These are phyloP conservation scores for Podocnemis expansa DNA, from an alignment of 2,113 vertebrate species.

Conservation along the genomic window DNA sequence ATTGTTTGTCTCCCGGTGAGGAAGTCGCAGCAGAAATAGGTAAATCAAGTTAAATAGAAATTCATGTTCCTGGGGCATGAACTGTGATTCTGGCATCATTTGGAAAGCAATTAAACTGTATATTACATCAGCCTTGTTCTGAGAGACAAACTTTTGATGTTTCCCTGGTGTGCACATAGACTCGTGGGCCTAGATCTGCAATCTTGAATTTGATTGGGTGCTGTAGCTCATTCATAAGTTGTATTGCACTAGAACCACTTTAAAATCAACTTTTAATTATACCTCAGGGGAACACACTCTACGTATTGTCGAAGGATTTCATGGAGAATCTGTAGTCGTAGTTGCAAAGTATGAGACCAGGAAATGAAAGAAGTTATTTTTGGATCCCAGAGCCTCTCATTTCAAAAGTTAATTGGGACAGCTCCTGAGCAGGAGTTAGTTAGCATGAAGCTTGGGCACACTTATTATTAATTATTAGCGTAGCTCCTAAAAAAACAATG, in stretches of 20 bases:
- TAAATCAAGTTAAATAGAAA: not conserved
- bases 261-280: not conserved
- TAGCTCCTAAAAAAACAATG: not conserved
- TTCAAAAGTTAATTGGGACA: not conserved
- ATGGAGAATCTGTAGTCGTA: not conserved
- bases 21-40: not conserved
- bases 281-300: not conserved
- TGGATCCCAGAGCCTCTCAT: not conserved
- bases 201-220: not conserved
- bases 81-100: not conserved
- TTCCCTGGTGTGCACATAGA: too few species aligned
- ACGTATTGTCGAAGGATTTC: not conserved
- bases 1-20: not conserved
- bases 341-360: too few species aligned
- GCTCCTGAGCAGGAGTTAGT: not conserved
- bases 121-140: not conserved
- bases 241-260: not conserved
- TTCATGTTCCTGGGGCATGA: not conserved
- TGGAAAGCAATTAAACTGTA: not conserved
- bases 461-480: too few species aligned
- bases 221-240: not conserved
- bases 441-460: not conserved
- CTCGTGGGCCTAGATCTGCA: not conserved
- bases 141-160: not conserved
- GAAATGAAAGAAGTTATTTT: not conserved